Base-by-base conservation (phyloP, 2,113 vertebrate genomes). In the Oplegnathus fasciatus region DNA sequence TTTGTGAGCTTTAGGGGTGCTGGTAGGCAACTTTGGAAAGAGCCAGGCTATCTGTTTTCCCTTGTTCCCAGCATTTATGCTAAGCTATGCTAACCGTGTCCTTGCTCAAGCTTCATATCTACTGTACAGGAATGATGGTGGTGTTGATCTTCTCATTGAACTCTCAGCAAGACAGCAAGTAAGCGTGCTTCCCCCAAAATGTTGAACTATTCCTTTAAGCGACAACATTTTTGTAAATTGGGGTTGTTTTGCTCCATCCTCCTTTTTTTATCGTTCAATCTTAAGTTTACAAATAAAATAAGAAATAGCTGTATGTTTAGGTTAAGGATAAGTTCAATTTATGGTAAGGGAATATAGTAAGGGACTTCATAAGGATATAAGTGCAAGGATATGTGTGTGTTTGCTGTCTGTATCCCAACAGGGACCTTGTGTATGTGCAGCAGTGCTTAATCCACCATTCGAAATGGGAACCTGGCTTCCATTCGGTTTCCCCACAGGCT, bases 401-500 rank as follows among this genome's bases (percentile, higher is more conserved):
- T 75, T 88, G 60, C 42, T 77, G 82, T 74, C 58, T 71, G 80
- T 78, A 40, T 80, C 80, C 77, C 80, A 70, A 86, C 55, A 75
- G 84, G 72, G 77, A 76, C 32, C 32, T 79, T 86, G 58, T 88
- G 90, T 81, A 81, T 91, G 73, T 87, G 84, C 73, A 91, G 81
- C 80, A 80, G 67, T 11, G 67, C 83, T 88, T 93, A 93, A 93
- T 93, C 90, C 90, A 86, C 83, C 90, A 60, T 86, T 91, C 0
- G 88, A 93, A 91, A 91, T 90, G 80, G 72, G 85, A 93, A 90
- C 84, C 93, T 92, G 88, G 91, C 89, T 90, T 84, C 88, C 78
- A 82, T 88, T 88, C 48, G 67, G 70, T 90, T 87, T 78, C 91
- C 76, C 91, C 83, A 93, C 80, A 88, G 90, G 88, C 89, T 91